Evolutionary conservation across 2,888 invertebrate species (phyloP).

Genomic region (Oscheius sp.): DNA sequence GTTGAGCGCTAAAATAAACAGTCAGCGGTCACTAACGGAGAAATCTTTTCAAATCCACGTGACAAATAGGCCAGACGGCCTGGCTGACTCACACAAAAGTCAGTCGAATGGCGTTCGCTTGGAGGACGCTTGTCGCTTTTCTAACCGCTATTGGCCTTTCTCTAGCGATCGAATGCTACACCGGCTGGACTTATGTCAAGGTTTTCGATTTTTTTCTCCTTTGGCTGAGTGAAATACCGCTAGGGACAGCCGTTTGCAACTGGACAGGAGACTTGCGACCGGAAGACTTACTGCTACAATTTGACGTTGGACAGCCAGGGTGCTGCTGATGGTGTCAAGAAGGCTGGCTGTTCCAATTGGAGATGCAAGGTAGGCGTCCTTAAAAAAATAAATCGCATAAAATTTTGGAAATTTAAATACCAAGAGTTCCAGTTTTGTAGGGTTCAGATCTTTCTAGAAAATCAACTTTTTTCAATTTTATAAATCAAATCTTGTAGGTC

Average conservation of each 20-base stretch:
- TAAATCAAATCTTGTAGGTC: too few species aligned
- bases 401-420: too few species aligned
- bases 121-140: background rate
- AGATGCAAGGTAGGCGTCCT: background rate
- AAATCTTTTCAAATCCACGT: too few species aligned
- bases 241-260: background rate
- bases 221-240: background rate
- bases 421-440: too few species aligned
- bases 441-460: too few species aligned
- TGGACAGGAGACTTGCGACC: background rate
- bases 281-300: background rate
- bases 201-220: too few species aligned
- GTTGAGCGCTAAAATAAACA: too few species aligned
- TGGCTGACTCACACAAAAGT: background rate
- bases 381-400: background rate
- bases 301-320: background rate
- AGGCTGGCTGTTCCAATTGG: background rate
- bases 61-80: too few species aligned
- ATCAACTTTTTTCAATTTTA: too few species aligned
- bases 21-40: too few species aligned
- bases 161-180: background rate
- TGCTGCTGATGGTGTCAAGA: background rate
- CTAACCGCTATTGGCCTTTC: background rate
- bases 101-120: background rate
- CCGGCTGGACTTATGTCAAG: constrained; percentile 12